Evolutionary conservation across 2,888 invertebrate genomes (phyloP), one percentile per base, ranked within the genome.

Genomic region (Pelosia muscerda): DNA sequence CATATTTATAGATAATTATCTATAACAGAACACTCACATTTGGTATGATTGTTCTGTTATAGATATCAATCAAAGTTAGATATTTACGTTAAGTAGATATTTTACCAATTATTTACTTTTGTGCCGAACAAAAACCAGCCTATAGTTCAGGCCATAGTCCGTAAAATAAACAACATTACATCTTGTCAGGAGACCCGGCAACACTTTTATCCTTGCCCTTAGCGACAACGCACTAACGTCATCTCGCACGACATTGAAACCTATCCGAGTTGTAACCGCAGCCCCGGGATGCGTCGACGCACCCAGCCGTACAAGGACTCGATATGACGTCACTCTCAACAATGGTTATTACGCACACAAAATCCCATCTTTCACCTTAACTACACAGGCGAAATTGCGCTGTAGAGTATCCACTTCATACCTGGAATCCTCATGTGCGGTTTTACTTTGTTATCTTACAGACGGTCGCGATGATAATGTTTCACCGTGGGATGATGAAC

Each of bases 291-390:
- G 90, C 88, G 89, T 86, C 88, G 85, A 81, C 77, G 89, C 93
- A 92, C 84, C 93, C 84, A 85, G 88, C 90, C 92, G 91, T 92
- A 87, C 93, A 95, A 95, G 95, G 95, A 89, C 95, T 89, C 81
- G 42, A 73, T 78, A 76, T 90, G 87, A 90, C 90, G 90, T 92
- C 91, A 92, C 81, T 73, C 77, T 73, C 85, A 81, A 79, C 88
- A 87, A 87, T 79, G 73, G 69, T 68, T 38, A 75, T 81, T 81
- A 81, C 87, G 84, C 74, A 76, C 81, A 75, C 72, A 26, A 78
- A 68, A 73, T 75, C 57, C 69, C 68, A 75, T 89, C 83, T 83
- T 84, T 83, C 77, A 71, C 72, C 76, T 66, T 82, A 73, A 71
- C 49, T 68, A 66, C 68, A 84, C 69, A 75, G 82, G 66, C 60